Percentiles rank a stretch among this genome's conserved stretches.
phyloP scores from a whole-genome alignment of 2,113 vertebrate species.

The Synchiropus splendidus region DNA sequence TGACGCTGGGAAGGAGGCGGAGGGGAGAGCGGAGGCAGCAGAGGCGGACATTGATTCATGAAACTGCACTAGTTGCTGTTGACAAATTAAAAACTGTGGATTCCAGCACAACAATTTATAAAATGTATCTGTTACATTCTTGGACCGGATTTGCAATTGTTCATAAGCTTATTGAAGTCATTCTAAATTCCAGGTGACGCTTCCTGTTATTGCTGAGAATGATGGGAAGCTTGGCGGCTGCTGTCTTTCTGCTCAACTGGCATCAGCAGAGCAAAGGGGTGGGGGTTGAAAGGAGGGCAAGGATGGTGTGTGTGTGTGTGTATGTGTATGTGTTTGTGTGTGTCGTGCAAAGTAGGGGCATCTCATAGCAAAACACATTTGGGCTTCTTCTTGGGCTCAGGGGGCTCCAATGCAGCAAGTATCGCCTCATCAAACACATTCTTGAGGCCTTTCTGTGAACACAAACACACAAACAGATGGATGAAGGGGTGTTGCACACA shows the following conservation, averaged over 20 bases:
- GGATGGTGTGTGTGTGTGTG: slow-evolving; percentile 12
- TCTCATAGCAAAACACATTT: slow-evolving; percentile 99
- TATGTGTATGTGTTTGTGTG: slow-evolving; percentile 8
- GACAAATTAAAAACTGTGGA: slow-evolving; percentile 10
- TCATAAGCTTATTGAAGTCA: slow-evolving; percentile 6
- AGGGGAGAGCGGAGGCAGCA: slow-evolving; percentile 8
- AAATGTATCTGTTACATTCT: slow-evolving; percentile 16
- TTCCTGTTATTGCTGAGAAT: slow-evolving; percentile 58
- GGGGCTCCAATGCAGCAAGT: slow-evolving; percentile 98
- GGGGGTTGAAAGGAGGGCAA: slow-evolving; percentile 1
- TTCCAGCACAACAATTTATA: slow-evolving; percentile 22
- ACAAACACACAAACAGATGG: slow-evolving; percentile 61
- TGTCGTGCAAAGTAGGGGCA: slow-evolving; percentile 39
- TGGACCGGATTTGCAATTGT: slow-evolving; percentile 16
- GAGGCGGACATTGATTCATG: slow-evolving; percentile 5
- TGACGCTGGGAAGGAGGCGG: slow-evolving; percentile 14
- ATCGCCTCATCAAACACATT: slow-evolving; percentile 87
- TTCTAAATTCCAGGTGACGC: slow-evolving; percentile 9
- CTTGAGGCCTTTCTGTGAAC: slow-evolving; percentile 82
- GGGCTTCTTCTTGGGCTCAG: slow-evolving; percentile 99
- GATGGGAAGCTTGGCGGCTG: slow-evolving; percentile 46
- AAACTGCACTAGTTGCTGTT: slow-evolving; percentile 15
- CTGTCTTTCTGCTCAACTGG: slow-evolving; percentile 50
- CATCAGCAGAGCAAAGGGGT: slow-evolving; percentile 58
- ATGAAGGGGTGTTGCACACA: slow-evolving; percentile 33